These are phyloP conservation scores for Chiridota heheva DNA, from an alignment of 35 echinoderm and acorn worm species.

Conservation along the genomic window DNA sequence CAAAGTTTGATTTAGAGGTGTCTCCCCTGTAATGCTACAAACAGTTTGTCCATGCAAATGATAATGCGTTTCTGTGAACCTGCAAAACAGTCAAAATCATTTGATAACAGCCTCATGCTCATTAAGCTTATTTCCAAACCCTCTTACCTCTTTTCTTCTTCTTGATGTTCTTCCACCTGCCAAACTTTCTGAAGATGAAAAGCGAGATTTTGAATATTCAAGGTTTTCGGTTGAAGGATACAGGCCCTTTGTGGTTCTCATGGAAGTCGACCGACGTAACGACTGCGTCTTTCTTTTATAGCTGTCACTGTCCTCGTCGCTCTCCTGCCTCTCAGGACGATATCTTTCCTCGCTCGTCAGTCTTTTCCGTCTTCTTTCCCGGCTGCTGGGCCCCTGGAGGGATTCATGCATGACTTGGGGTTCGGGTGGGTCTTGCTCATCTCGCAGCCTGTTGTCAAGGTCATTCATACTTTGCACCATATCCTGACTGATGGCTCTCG, in stretches of 20 bases:
- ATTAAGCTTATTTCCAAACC: too few relatives aligned
- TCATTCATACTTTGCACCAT: slow-evolving; percentile 58
- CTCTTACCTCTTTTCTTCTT: slow-evolving; percentile 38
- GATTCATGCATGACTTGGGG: slow-evolving; percentile 21
- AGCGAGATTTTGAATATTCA: slow-evolving; percentile 33
- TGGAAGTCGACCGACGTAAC: slow-evolving; percentile 51
- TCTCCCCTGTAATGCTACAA: too few relatives aligned
- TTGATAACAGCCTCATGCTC: too few relatives aligned
- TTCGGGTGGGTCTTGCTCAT: slow-evolving; percentile 24
- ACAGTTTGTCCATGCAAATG: too few relatives aligned
- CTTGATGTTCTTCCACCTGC: slow-evolving; percentile 25
- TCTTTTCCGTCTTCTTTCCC: slow-evolving; percentile 31
- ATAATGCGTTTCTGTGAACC: too few relatives aligned
- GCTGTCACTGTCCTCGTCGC: slow-evolving; percentile 21
- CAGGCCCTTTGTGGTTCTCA: slow-evolving; percentile 18
- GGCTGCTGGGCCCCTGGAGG: slow-evolving; percentile 15
- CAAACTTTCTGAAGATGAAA: slow-evolving; percentile 61
- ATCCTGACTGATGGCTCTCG: slow-evolving; percentile 11
- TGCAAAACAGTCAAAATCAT: too few relatives aligned
- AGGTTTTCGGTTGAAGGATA: slow-evolving; percentile 44
- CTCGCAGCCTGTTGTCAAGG: slow-evolving; percentile 58
- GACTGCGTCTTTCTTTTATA: slow-evolving; percentile 1
- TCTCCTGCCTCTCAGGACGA: slow-evolving; percentile 42
- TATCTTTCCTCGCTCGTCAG: slow-evolving; percentile 15
- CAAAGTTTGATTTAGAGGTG: too few relatives aligned